A percentile compares a stretch with the other conserved stretches of the same genome.
phyloP scores from a whole-genome alignment of 1,140 invertebrate genomes.

The Micrasema minimum region DNA sequence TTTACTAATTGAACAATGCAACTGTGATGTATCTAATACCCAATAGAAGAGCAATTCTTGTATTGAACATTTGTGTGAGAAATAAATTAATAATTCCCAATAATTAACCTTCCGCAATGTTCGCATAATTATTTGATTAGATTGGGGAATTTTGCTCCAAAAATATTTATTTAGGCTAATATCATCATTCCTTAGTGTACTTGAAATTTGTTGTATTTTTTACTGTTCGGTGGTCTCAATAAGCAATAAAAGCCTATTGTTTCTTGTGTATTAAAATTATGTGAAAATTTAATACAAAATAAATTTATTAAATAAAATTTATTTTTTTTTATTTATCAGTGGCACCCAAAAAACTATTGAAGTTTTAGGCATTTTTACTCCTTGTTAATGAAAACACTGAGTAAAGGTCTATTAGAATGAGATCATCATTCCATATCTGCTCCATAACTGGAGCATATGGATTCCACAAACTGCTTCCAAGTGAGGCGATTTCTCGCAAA shows the following conservation, averaged over 20 bases:
- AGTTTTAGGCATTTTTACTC: too few species aligned
- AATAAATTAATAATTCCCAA: neutral
- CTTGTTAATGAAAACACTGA: too few species aligned
- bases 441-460: too few species aligned
- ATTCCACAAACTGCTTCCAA: too few species aligned
- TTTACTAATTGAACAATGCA: conserved; percentile 10
- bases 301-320: too few species aligned
- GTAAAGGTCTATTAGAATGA: too few species aligned
- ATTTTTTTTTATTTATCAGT: too few species aligned
- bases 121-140: conserved; percentile 1
- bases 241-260: conserved; percentile 13
- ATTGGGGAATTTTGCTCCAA: conserved; percentile 23
- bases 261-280: too few species aligned
- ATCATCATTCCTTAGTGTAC: conserved; percentile 22
- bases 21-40: conserved; percentile 39
- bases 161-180: conserved; percentile 21
- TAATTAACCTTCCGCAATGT: neutral
- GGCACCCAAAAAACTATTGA: too few species aligned
- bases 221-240: conserved; percentile 25
- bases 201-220: conserved; percentile 34
- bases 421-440: too few species aligned
- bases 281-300: too few species aligned
- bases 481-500: too few species aligned
- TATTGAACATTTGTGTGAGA: conserved; percentile 5
- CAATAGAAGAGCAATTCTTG: neutral